A percentile compares a stretch with the other conserved stretches of the same genome.
Evolutionary conservation across 2,888 invertebrate genomes (phyloP).

Genomic region (Smittia aterrima): DNA sequence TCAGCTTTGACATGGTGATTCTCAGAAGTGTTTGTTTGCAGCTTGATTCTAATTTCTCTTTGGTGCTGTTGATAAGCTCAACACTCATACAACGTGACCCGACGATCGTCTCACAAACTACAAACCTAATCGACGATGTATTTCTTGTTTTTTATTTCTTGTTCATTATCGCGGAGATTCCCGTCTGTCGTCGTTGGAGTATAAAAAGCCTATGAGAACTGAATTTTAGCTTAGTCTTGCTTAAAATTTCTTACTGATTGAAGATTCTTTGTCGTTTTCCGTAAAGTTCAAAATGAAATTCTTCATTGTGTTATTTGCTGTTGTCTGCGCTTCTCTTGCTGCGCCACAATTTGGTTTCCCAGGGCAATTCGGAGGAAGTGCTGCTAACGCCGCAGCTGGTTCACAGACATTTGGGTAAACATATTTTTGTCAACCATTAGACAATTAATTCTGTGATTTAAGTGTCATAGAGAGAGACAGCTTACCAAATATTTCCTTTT

Average conservation of each 20-base stretch:
- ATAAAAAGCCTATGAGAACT: conserved; percentile 20
- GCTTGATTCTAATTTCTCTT: too few relatives aligned
- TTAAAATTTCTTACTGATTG: conserved; percentile 1
- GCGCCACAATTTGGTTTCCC: conserved; percentile 28
- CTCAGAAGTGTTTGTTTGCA: too few relatives aligned
- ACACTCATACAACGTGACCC: neutral
- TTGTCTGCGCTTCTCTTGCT: conserved; percentile 22
- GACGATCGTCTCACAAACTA: neutral
- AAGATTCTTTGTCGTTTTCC: neutral
- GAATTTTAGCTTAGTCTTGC: neutral
- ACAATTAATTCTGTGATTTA: too few relatives aligned
- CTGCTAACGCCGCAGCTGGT: conserved; percentile 29
- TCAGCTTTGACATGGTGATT: too few relatives aligned
- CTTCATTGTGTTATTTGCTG: conserved; percentile 35
- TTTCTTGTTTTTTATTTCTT: conserved; percentile 14
- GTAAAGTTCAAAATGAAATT: conserved; percentile 34
- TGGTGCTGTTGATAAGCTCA: too few relatives aligned
- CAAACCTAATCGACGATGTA: neutral
- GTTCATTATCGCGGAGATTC: conserved; percentile 12
- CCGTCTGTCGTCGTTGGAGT: neutral
- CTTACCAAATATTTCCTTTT: too few relatives aligned
- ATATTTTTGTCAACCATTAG: neutral
- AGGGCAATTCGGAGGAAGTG: conserved; percentile 14
- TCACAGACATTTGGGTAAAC: conserved; percentile 13
- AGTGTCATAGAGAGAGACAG: too few relatives aligned